Conservation (phyloP, 2,888 invertebrate species). For the Zele albiditarsus region DNA sequence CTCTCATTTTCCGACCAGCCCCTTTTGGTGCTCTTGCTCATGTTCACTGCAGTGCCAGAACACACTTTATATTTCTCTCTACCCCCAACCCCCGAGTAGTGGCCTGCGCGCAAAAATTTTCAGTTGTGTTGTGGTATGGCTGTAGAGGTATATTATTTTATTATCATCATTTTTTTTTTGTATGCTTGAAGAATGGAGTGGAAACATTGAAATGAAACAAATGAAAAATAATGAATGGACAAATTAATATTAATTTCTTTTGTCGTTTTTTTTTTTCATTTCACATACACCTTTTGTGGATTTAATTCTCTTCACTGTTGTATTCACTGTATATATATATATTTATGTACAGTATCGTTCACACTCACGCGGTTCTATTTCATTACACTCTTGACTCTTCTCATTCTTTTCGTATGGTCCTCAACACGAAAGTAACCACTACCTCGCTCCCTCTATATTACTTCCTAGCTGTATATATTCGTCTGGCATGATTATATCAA, state of each 20-base stretch:
- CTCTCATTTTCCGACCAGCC: constrained; percentile 21
- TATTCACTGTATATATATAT: neutral
- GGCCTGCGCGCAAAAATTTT: neutral
- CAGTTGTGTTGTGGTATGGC: neutral
- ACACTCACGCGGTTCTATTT: neutral
- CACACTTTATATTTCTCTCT: neutral
- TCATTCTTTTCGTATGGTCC: neutral
- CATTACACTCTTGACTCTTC: neutral
- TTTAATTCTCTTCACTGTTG: neutral
- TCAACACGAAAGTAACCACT: neutral
- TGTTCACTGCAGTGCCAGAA: neutral
- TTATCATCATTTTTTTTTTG: neutral
- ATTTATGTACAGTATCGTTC: neutral
- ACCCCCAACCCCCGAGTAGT: neutral
- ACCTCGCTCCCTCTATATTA: neutral
- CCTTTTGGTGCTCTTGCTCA: constrained; percentile 20
- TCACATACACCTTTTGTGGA: neutral
- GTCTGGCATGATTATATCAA: neutral
- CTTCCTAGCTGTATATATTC: neutral
- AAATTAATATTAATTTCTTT: neutral
- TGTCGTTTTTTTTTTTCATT: neutral
- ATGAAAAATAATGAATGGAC: neutral
- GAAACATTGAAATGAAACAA: neutral
- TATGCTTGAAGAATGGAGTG: neutral
- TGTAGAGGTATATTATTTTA: neutral